phyloP scores from a whole-genome alignment of 2,888 invertebrate species.

The Steinernema hermaphroditum region DNA sequence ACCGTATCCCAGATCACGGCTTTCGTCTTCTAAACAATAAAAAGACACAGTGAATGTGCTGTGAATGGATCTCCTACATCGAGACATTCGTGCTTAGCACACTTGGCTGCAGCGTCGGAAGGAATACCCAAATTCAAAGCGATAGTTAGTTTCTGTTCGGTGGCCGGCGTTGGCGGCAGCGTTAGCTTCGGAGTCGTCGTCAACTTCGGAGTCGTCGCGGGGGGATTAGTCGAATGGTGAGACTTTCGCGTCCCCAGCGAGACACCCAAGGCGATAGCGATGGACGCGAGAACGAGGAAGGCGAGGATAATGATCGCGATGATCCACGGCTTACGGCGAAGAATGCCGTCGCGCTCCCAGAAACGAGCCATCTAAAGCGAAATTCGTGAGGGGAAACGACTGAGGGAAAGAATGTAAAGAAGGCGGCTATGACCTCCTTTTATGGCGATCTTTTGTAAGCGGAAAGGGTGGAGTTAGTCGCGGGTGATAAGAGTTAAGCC shows the following conservation, averaged over 20 bases:
- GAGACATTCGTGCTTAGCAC: no score
- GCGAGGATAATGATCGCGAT: constrained; percentile 6
- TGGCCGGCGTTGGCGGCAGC: neutral
- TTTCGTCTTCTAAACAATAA: neutral
- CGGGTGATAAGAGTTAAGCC: no score
- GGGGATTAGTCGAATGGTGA: no score
- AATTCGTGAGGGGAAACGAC: no score
- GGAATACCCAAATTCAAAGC: neutral
- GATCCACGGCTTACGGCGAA: neutral
- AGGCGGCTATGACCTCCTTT: no score
- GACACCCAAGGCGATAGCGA: neutral
- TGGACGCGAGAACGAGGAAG: neutral
- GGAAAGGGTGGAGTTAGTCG: no score
- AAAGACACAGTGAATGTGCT: no score
- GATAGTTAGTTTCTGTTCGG: neutral
- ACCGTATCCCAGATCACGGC: neutral
- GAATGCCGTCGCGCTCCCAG: neutral
- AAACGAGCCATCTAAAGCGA: neutral
- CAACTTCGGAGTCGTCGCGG: no score
- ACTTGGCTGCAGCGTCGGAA: neutral
- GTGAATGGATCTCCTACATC: no score
- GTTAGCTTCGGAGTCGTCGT: neutral
- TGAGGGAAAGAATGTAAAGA: no score
- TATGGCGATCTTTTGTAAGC: no score
- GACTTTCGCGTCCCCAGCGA: neutral